phyloP scores from a whole-genome alignment of 1,140 invertebrate genomes.

The Polypedilum pembai region DNA sequence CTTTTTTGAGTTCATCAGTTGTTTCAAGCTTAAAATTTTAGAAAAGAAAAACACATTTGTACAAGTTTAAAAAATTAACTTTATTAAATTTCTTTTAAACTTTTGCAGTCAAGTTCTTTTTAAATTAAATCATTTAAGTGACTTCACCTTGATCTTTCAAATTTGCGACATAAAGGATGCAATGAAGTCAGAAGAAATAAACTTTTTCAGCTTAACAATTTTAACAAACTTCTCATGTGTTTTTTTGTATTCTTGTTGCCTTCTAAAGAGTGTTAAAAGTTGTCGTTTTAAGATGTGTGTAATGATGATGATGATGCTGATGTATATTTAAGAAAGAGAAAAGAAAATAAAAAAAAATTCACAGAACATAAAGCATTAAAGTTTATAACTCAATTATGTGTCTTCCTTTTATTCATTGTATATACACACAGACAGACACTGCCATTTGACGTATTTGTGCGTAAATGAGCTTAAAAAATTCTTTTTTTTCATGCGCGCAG shows the following conservation, averaged over 20 bases:
- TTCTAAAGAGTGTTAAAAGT: neutral
- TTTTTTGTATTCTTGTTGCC: neutral
- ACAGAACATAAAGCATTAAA: conserved; percentile 22
- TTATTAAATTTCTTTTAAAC: too few relatives aligned
- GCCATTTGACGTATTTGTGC: neutral
- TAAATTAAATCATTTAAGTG: too few relatives aligned
- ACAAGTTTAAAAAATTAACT: too few relatives aligned
- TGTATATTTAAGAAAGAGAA: conserved; percentile 1
- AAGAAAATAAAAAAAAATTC: neutral
- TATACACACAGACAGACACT: too few relatives aligned
- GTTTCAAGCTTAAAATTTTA: too few relatives aligned
- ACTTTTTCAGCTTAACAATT: neutral
- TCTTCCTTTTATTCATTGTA: too few relatives aligned
- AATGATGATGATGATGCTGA: neutral
- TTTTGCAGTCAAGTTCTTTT: too few relatives aligned
- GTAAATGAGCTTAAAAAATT: conserved; percentile 1
- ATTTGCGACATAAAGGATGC: too few relatives aligned
- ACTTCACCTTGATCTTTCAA: too few relatives aligned
- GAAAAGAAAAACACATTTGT: too few relatives aligned
- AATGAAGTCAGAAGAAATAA: neutral
- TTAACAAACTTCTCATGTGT: neutral
- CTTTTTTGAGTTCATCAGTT: too few relatives aligned
- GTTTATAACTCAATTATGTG: conserved; percentile 26
- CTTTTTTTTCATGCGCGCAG: conserved; percentile 18
- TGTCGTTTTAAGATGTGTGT: neutral